These are phyloP conservation scores for Meloidogyne hapla DNA, from an alignment of 1,140 invertebrate genomes.

Conservation along the genomic window DNA sequence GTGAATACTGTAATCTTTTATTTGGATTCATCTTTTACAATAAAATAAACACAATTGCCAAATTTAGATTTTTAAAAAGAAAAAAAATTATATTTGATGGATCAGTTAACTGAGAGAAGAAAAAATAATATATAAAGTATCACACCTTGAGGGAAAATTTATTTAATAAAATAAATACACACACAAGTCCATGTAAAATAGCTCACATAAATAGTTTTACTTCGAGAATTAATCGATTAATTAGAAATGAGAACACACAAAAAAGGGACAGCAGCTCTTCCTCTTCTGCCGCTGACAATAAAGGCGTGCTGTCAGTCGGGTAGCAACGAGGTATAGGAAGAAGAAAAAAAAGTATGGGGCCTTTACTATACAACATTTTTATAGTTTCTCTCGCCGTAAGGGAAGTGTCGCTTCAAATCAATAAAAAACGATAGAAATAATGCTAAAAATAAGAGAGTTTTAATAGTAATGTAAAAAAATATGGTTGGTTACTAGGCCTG, in stretches of 20 bases:
- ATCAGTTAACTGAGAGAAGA: not conserved
- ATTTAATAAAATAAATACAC: not conserved
- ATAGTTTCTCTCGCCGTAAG: not conserved
- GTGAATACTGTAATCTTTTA: not conserved
- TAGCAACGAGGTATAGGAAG: not conserved
- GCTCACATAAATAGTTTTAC: not conserved
- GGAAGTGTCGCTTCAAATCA: conserved; percentile 2
- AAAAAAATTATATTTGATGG: not conserved
- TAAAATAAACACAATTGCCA: not conserved
- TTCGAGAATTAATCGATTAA: conserved; percentile 4
- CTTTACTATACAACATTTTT: not conserved
- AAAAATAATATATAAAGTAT: not conserved
- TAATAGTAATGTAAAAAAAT: not conserved
- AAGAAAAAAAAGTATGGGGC: not conserved
- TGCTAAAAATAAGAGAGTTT: not conserved
- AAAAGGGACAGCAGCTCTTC: conserved; percentile 1
- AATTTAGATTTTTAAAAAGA: not conserved
- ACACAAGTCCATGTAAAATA: not conserved
- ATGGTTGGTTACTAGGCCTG: not conserved
- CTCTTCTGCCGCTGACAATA: not conserved
- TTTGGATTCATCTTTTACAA: not conserved
- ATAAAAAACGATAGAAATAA: not conserved
- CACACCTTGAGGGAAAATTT: conserved; percentile 5
- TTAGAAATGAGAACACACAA: not conserved
- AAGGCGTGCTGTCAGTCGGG: not conserved